Percentiles rank a stretch among this genome's conserved stretches.
Evolutionary conservation across 2,113 vertebrate genomes (phyloP).

Genomic region (Poeciliopsis retropinna): DNA sequence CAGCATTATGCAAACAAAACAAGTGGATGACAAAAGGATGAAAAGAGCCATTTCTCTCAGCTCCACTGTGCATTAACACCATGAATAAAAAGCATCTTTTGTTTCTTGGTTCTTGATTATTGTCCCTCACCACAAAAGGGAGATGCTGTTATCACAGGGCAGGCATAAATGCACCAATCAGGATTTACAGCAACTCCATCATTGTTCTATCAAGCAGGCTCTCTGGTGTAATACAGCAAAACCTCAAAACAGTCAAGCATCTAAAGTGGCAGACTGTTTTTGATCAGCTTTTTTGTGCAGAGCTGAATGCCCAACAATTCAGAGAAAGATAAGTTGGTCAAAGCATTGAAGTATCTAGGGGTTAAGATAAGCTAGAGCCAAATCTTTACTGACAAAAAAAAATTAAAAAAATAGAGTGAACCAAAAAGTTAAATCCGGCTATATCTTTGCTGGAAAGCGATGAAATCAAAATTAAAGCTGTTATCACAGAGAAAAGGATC

Average conservation of each 20-base stretch:
- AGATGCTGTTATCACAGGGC: slow-evolving; percentile 31
- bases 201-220: slow-evolving; percentile 15
- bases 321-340: background rate
- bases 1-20: slow-evolving; percentile 45
- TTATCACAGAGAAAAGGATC: slow-evolving; percentile 8
- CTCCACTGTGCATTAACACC: slow-evolving; percentile 40
- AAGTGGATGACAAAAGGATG: slow-evolving; percentile 55
- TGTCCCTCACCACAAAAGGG: slow-evolving; percentile 40
- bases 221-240: slow-evolving; percentile 10
- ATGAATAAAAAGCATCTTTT: slow-evolving; percentile 39
- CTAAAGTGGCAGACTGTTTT: slow-evolving; percentile 1
- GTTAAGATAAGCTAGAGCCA: background rate
- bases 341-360: background rate
- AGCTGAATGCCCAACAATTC: slow-evolving; percentile 5
- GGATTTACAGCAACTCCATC: slow-evolving; percentile 12
- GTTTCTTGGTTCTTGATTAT: slow-evolving; percentile 40
- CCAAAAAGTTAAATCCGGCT: background rate
- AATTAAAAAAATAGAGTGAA: background rate
- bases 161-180: slow-evolving; percentile 17
- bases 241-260: background rate
- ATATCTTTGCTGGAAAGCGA: background rate
- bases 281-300: slow-evolving; percentile 14
- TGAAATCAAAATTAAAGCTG: slow-evolving; percentile 1
- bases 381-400: background rate
- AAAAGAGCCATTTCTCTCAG: slow-evolving; percentile 37